Base-by-base conservation (phyloP, 1,140 invertebrate genomes). In the Ephestia elutella region DNA sequence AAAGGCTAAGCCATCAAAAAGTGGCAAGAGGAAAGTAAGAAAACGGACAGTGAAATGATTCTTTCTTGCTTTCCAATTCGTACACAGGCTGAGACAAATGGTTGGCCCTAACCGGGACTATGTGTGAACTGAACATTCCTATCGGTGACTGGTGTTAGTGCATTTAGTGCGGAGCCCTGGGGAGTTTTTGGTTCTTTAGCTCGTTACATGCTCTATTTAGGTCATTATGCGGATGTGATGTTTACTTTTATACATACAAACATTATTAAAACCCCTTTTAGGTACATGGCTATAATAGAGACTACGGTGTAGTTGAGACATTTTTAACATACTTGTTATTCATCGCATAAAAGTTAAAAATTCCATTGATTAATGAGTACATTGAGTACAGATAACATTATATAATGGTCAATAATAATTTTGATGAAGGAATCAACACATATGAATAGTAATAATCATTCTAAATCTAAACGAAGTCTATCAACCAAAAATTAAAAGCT, bases 11-110 rank as follows among this genome's bases (percentile, higher is more conserved):
- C 63, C 67, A 3, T 62, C 69, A 3, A 82, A 82, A 56, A 44
- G 51, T 21, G 75, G 83, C 30, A 86, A 81, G 71, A 79, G 83
- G 60, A 84, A 74, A 63, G 65, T 68, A 8, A 86, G 72, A 67
- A 70, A 84, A 62, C 68, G 81, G 75, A 82, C 80, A 50, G 83
- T 85, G 49, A 89, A 89, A 89, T 89, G 87, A 89, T 89, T 89
- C 57, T 71, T 85, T 79, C 65, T 86, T 32, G 79, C 78, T 53
- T 75, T 83, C 57, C 80, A 81, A 71, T 87, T 87, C 66, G 77
- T 86, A 63, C 73, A 86, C 61, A 82, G 84, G 65, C 66, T 86
- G 72, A 71, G 73, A 63, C 72, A 66, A 53, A 63, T 51, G 58
- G 65, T 71, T 4, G 55, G 62, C 49, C 54, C 65, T 19, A 63